phyloP scores from a whole-genome alignment of 2,113 vertebrate species.

The Anolis carolinensis region DNA sequence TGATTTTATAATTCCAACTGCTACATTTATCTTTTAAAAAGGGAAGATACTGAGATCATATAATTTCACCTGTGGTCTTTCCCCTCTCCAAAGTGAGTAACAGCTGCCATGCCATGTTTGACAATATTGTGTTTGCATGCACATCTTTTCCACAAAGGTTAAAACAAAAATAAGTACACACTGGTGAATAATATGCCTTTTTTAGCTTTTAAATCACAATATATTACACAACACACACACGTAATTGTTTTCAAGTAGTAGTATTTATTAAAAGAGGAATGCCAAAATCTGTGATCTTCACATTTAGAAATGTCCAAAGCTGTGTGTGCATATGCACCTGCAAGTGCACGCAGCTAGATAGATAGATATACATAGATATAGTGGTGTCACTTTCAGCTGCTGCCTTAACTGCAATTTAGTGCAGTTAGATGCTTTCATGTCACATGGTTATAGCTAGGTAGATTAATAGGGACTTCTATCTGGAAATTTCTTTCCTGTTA shows the following conservation, averaged over 20 bases:
- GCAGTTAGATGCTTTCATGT: conserved; percentile 71
- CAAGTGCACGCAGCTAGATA: neutral
- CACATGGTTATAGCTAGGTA: conserved; percentile 77
- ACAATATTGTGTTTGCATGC: neutral
- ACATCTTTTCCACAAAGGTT: neutral
- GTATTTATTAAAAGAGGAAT: neutral
- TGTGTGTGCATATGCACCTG: neutral
- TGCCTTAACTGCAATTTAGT: conserved; percentile 51
- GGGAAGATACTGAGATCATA: neutral
- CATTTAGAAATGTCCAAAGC: neutral
- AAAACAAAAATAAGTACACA: conserved; percentile 34
- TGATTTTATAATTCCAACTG: neutral
- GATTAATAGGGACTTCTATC: conserved; percentile 89
- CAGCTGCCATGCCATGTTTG: accelerated
- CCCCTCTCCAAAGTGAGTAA: conserved; percentile 3
- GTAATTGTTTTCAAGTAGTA: neutral
- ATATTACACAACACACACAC: too few relatives aligned
- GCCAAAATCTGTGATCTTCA: neutral
- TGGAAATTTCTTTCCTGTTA: conserved; percentile 92
- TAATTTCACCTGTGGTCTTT: neutral
- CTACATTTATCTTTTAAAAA: neutral
- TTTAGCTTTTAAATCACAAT: conserved; percentile 21
- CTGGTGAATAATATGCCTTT: neutral
- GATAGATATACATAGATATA: conserved; percentile 34
- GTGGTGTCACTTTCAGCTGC: conserved; percentile 46